Conservation (phyloP, 2,113 vertebrate genomes). For the Myanophis thanlyinensis region DNA sequence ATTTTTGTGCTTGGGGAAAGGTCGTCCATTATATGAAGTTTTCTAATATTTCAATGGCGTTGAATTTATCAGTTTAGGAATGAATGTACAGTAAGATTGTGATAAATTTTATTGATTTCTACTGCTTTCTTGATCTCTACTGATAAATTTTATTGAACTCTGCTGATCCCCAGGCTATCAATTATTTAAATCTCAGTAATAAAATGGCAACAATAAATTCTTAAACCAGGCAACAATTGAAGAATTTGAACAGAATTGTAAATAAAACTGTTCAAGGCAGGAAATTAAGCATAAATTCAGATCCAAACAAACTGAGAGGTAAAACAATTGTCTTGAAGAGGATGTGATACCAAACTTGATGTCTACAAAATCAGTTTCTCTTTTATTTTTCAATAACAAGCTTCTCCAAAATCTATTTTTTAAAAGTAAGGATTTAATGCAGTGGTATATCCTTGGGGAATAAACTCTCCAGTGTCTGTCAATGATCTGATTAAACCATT, state of each 20-base stretch:
- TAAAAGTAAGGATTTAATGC: slow-evolving; percentile 26
- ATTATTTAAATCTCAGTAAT: background rate
- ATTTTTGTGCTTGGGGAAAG: background rate
- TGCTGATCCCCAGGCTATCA: background rate
- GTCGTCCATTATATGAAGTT: background rate
- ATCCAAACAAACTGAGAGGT: background rate
- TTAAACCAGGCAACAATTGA: background rate
- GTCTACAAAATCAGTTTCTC: background rate
- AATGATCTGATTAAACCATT: slow-evolving; percentile 31
- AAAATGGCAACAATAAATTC: background rate
- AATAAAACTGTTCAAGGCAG: background rate
- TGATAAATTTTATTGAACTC: background rate
- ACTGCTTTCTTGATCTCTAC: too few relatives aligned
- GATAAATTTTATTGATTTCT: background rate
- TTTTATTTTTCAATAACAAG: background rate
- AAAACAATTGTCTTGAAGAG: background rate
- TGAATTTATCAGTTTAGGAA: background rate
- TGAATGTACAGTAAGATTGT: background rate
- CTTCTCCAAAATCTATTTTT: slow-evolving; percentile 16
- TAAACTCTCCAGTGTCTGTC: slow-evolving; percentile 1
- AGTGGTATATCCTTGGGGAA: background rate
- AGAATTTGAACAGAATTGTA: background rate
- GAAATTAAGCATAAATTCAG: background rate
- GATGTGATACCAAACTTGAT: background rate
- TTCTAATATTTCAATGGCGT: background rate